Evolutionary conservation across 2,113 vertebrate species (phyloP).

Genomic region (Syrrhaptes paradoxus): DNA sequence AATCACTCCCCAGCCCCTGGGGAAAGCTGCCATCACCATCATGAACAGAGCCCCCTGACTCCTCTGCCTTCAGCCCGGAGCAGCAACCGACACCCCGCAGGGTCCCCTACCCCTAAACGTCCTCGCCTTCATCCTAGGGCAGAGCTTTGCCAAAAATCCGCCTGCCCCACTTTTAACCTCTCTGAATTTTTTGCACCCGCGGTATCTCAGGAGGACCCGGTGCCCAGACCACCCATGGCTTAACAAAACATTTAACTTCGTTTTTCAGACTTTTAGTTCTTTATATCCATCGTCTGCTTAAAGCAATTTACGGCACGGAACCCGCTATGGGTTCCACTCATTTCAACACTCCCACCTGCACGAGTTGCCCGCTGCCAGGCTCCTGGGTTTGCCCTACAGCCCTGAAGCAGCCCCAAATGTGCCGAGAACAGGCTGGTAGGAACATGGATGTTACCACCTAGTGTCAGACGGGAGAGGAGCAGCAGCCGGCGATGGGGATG

Average conservation of each 20-base stretch:
- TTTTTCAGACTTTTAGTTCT: neutral
- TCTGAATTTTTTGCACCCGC: neutral
- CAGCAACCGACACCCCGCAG: accelerated
- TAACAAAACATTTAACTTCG: neutral
- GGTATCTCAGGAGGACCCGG: accelerated
- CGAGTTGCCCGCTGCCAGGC: neutral
- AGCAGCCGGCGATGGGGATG: neutral
- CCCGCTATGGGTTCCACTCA: accelerated
- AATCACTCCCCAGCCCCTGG: neutral
- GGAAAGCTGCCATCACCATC: neutral
- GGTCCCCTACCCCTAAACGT: neutral
- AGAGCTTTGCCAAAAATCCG: neutral
- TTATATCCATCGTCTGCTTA: neutral
- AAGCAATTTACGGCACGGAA: neutral
- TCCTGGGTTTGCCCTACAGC: neutral
- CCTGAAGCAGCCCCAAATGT: accelerated
- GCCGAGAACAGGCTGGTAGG: accelerated
- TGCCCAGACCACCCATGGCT: neutral
- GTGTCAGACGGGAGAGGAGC: neutral
- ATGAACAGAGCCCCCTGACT: accelerated
- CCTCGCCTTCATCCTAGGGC: neutral
- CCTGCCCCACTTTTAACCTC: neutral
- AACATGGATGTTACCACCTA: neutral
- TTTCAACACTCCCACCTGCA: accelerated
- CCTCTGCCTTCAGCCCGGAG: neutral